Evolutionary conservation across 2,113 vertebrate genomes (phyloP).

Genomic region (Riparia riparia): DNA sequence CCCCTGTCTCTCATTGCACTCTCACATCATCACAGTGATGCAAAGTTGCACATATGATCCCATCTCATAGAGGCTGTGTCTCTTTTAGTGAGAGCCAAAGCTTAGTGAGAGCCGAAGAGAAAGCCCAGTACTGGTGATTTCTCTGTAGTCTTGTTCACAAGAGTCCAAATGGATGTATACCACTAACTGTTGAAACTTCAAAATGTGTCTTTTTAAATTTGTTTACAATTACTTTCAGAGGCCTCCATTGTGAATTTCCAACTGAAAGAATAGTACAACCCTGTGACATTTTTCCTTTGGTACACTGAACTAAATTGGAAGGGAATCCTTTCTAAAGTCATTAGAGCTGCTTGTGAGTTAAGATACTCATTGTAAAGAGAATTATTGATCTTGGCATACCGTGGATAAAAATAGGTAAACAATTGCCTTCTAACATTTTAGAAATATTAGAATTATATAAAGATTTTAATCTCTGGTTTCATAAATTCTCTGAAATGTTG

Average conservation of each 20-base stretch:
- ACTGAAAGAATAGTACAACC: background rate
- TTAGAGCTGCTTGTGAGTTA: background rate
- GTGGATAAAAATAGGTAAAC: background rate
- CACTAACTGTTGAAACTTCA: background rate
- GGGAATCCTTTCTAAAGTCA: background rate
- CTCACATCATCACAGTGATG: background rate
- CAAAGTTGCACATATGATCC: background rate
- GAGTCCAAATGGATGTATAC: background rate
- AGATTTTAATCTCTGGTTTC: background rate
- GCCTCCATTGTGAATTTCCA: background rate
- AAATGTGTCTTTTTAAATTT: background rate
- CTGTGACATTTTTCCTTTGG: background rate
- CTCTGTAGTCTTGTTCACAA: background rate
- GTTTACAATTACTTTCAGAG: background rate
- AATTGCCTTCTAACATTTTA: background rate
- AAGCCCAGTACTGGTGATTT: background rate
- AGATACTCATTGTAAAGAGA: background rate
- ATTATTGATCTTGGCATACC: background rate
- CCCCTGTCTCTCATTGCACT: accelerated
- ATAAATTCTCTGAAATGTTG: background rate
- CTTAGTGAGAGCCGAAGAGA: background rate
- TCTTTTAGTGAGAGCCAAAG: background rate
- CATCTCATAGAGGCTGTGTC: background rate
- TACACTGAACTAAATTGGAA: background rate
- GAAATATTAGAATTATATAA: background rate